Evolutionary conservation across 2,888 invertebrate species (phyloP).

Genomic region (Andrena bicolor): DNA sequence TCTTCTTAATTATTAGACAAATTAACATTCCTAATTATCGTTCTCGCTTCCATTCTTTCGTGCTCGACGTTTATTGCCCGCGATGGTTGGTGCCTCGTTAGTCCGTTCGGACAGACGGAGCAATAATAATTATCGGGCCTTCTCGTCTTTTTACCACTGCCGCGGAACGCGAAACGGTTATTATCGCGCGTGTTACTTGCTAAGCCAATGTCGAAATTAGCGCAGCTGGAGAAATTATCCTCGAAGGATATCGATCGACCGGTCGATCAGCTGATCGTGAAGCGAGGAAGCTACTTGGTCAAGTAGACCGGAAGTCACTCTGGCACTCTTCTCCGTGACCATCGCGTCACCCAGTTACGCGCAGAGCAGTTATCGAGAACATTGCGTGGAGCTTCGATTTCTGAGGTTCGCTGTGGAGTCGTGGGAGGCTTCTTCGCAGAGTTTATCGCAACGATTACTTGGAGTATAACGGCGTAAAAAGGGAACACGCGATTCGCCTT

Average conservation of each 20-base stretch:
- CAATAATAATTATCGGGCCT: conserved; percentile 67
- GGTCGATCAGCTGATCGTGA: background rate
- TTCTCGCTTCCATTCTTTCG: conserved; percentile 60
- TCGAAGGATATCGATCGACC: background rate
- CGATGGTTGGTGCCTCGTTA: conserved; percentile 58
- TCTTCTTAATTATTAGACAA: conserved; percentile 68
- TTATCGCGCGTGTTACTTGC: conserved; percentile 60
- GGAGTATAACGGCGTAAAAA: conserved; percentile 4
- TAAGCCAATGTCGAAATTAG: conserved; percentile 50
- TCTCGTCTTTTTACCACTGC: conserved; percentile 58
- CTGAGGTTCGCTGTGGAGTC: background rate
- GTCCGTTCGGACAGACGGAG: conserved; percentile 56
- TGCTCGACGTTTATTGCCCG: conserved; percentile 63
- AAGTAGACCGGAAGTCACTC: background rate
- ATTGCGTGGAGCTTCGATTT: too few relatives aligned
- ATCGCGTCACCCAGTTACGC: too few relatives aligned
- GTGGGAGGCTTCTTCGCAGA: background rate
- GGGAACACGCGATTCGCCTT: conserved; percentile 22
- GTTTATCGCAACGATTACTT: conserved; percentile 20
- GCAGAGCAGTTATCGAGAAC: too few relatives aligned
- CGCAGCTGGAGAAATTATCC: conserved; percentile 20
- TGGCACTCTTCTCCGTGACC: too few relatives aligned
- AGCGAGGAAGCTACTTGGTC: background rate
- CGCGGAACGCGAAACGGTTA: conserved; percentile 52
- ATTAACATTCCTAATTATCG: conserved; percentile 71